Evolutionary conservation across 1,140 invertebrate genomes (phyloP).

Genomic region (Calliphora vicina): DNA sequence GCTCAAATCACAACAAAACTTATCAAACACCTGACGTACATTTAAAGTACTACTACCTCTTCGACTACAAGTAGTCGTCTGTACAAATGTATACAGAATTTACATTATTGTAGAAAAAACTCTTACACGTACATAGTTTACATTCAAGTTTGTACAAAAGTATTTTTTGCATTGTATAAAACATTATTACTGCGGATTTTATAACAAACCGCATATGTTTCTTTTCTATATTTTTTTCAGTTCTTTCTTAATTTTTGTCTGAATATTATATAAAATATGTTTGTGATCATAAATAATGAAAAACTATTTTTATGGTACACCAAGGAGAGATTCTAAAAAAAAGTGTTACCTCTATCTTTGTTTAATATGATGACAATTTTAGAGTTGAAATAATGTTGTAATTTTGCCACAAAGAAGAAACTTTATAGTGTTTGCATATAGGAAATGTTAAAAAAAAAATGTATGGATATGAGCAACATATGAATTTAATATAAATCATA

Average conservation of each 20-base stretch:
- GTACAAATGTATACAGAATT: neutral
- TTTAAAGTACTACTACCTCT: neutral
- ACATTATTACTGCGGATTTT: conserved; percentile 31
- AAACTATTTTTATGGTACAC: conserved; percentile 15
- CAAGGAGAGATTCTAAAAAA: neutral
- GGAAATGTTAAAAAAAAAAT: too few relatives aligned
- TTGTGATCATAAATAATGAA: conserved; percentile 6
- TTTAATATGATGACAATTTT: too few relatives aligned
- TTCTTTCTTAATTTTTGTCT: neutral
- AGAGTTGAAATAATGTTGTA: too few relatives aligned
- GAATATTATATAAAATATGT: conserved; percentile 11
- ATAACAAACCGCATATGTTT: conserved; percentile 21
- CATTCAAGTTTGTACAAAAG: neutral
- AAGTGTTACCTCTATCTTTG: too few relatives aligned
- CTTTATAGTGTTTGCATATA: too few relatives aligned
- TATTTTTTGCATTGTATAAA: neutral
- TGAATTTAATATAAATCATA: too few relatives aligned
- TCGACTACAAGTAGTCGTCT: neutral
- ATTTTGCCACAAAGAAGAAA: too few relatives aligned
- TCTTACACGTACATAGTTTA: neutral
- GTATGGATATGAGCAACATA: too few relatives aligned
- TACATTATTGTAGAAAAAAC: neutral
- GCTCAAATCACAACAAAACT: neutral
- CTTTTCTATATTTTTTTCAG: too few relatives aligned
- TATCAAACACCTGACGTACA: neutral